Base-by-base conservation (phyloP, 2,888 invertebrate species). In the Girardia tigrina region DNA sequence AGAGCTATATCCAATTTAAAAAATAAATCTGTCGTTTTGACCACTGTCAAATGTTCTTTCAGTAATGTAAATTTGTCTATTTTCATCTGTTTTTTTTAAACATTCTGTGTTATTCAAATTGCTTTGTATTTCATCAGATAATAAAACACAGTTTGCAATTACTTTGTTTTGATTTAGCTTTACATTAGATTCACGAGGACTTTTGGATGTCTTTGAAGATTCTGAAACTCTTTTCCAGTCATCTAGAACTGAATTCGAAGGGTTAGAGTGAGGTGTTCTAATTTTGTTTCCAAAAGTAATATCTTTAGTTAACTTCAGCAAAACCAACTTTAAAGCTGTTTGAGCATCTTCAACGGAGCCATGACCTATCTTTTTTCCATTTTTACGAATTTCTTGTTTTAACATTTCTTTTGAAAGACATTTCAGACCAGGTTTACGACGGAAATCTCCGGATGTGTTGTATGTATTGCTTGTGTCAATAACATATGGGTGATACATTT, bases 281-380 rank as follows among this genome's bases (percentile, higher is more conserved):
- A 23, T 8, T n/a, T 56, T 56, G 23, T 56, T 56, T 6, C 56
- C 56, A n/a, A 56, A 56, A 56, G n/a, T 56, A n/a, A 56, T 20
- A 56, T 56, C 56, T 56, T 56, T 56, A 56, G 56, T 20, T n/a
- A 56, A 56, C n/a, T 56, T 56, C 4, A 56, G 6, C 23, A 56
- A 20, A 2, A 56, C 56, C n/a, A 56, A 56, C 23, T n/a, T 56
- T 16, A 56, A n/a, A 16, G 56, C 56, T n/a, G 56, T 56, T 56
- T 56, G 56, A n/a, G 56, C 56, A 56, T 56, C 56, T 56, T 56
- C 56, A 56, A 56, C n/a, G n/a, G 56, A n/a, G 23, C 23, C 56
- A 56, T 56, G 56, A 56, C 56, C 56, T 2, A 56, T 12, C n/a
- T 56, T 56, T n/a, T 56, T 56, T 8, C 56, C n/a, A 23, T n/a